Conservation (phyloP, 1,140 invertebrate genomes). For the Drusus annulatus region DNA sequence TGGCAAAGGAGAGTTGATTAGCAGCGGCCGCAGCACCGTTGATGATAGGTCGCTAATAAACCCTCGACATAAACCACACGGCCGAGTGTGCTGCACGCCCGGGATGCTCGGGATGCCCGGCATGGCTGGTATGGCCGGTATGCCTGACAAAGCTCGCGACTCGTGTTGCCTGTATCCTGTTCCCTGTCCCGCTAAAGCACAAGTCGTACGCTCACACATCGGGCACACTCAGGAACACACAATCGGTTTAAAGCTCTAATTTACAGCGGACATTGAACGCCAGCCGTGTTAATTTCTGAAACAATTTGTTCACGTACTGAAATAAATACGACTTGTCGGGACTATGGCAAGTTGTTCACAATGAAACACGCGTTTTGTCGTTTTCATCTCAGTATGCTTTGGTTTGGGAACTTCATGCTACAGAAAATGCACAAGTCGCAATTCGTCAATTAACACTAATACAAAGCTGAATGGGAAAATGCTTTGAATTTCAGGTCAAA, state of each 20-base stretch:
- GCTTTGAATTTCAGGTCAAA: too few species aligned
- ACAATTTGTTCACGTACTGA: too few species aligned
- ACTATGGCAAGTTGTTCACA: too few species aligned
- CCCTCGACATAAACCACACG: background rate
- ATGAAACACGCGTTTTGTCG: too few species aligned
- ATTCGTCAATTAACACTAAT: too few species aligned
- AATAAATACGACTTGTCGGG: too few species aligned
- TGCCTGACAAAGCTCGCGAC: background rate
- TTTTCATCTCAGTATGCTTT: too few species aligned
- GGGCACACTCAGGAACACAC: background rate
- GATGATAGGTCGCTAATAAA: constrained; percentile 16
- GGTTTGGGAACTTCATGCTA: too few species aligned
- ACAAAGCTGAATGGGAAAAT: too few species aligned
- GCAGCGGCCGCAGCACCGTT: background rate
- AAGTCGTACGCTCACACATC: background rate
- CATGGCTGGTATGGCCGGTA: background rate
- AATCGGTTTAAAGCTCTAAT: background rate
- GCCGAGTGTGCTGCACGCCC: background rate
- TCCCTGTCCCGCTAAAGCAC: too few species aligned
- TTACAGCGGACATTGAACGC: constrained; percentile 4
- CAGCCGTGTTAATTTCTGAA: constrained; percentile 3
- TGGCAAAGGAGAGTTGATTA: constrained; percentile 3
- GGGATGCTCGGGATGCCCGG: too few species aligned
- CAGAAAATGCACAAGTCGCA: too few species aligned
- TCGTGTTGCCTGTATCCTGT: background rate